These are phyloP conservation scores for Sebastes vulpes DNA, from an alignment of 2,797 vertebrate genomes.

Conservation along the genomic window DNA sequence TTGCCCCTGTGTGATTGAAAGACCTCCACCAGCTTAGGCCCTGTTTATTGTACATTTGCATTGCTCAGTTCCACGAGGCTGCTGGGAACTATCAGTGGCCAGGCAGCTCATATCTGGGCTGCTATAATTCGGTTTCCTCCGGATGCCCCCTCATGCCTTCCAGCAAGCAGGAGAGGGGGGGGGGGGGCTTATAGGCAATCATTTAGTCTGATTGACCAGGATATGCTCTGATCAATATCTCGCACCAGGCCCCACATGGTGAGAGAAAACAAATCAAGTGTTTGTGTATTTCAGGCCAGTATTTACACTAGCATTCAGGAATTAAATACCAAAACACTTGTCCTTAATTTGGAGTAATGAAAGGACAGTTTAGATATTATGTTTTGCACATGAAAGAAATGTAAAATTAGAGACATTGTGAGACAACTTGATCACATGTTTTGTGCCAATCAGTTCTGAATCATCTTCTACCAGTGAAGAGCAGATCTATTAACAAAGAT, in stretches of 20 bases:
- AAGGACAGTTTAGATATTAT: conserved; percentile 8
- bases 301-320: conserved; percentile 55
- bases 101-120: conserved; percentile 75
- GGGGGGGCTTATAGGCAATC: conserved; percentile 82
- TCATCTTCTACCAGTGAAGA: conserved; percentile 71
- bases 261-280: conserved; percentile 79
- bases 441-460: conserved; percentile 66
- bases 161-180: conserved; percentile 51
- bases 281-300: conserved; percentile 57
- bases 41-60: conserved; percentile 90
- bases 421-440: conserved; percentile 33
- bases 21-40: conserved; percentile 84
- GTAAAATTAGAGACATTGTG: background rate
- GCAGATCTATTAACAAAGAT: conserved; percentile 87
- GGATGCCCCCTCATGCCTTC: conserved; percentile 63
- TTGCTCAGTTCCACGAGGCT: conserved; percentile 81
- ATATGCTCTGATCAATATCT: conserved; percentile 85
- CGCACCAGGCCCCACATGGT: conserved; percentile 66
- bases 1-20: conserved; percentile 88
- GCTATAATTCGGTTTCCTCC: conserved; percentile 77
- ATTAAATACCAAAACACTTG: conserved; percentile 55
- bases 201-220: conserved; percentile 87
- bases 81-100: conserved; percentile 77
- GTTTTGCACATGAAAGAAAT: conserved; percentile 4
- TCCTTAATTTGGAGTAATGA: conserved; percentile 46